phyloP scores from a whole-genome alignment of 2,797 vertebrate genomes.

The Cyprinella venusta region DNA sequence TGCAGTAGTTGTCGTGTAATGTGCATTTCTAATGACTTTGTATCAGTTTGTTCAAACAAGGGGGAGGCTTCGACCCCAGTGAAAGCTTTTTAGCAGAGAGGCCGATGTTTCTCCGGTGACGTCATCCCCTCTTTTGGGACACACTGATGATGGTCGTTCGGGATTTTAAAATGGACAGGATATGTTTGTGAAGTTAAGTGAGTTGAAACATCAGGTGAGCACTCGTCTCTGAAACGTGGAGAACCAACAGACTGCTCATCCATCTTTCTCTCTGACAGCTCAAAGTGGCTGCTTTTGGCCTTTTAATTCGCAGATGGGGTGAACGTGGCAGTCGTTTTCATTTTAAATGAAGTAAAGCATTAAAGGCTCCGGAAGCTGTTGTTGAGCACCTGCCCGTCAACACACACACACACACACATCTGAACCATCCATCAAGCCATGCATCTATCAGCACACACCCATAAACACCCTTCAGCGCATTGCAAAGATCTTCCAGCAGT shows the following conservation, averaged over 20 bases:
- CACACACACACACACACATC: neutral
- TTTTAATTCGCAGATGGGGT: constrained; percentile 66
- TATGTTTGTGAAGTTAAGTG: neutral
- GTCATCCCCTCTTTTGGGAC: neutral
- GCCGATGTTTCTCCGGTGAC: constrained; percentile 3
- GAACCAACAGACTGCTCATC: constrained; percentile 54
- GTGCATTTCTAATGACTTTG: constrained; percentile 99
- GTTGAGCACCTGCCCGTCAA: constrained; percentile 23
- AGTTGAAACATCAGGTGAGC: neutral
- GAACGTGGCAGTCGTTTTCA: constrained; percentile 66
- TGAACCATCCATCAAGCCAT: neutral
- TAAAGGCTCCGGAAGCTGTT: constrained; percentile 60
- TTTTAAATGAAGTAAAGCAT: constrained; percentile 66
- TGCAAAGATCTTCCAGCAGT: constrained; percentile 65
- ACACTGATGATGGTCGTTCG: neutral
- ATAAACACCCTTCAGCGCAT: constrained; percentile 46
- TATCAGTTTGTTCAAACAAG: constrained; percentile 94
- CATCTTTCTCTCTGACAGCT: constrained; percentile 65
- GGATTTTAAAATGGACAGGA: neutral
- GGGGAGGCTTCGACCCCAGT: constrained; percentile 83
- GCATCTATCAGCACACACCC: neutral
- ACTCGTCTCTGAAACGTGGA: constrained; percentile 35
- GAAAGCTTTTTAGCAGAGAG: constrained; percentile 71
- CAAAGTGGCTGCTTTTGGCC: constrained; percentile 65
- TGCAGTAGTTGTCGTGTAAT: constrained; percentile 94